phyloP scores from a whole-genome alignment of 1,140 invertebrate genomes.

The Polypedilum vanderplanki region DNA sequence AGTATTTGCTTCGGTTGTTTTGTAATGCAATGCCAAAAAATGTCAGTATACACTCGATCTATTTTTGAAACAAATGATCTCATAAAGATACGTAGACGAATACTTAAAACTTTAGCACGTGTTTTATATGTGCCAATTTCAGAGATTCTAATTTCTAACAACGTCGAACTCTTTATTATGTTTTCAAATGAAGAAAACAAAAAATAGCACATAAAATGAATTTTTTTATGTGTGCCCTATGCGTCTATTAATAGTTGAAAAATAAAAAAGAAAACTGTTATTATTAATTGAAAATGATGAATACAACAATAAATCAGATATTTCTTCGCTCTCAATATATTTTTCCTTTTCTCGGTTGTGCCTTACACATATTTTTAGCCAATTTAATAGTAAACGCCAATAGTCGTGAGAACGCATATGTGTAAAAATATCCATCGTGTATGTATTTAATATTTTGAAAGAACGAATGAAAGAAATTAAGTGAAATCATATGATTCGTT shows the following conservation, averaged over 20 bases:
- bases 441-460: not conserved
- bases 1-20: too few relatives aligned
- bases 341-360: not conserved
- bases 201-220: not conserved
- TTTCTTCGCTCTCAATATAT: too few relatives aligned
- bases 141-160: too few relatives aligned
- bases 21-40: too few relatives aligned
- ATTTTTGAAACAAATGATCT: too few relatives aligned
- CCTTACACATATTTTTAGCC: not conserved
- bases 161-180: too few relatives aligned
- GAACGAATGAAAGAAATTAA: not conserved
- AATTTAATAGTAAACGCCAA: not conserved
- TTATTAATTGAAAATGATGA: slow-evolving; percentile 28
- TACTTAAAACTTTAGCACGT: too few relatives aligned
- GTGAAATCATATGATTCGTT: slow-evolving; percentile 11
- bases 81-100: too few relatives aligned
- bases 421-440: not conserved
- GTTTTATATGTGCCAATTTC: too few relatives aligned
- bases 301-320: slow-evolving; percentile 22
- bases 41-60: too few relatives aligned
- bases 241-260: not conserved
- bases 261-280: not conserved
- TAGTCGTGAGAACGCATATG: not conserved
- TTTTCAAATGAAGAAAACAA: not conserved
- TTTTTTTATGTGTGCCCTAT: not conserved